A percentile compares a stretch with the other conserved stretches of the same genome.
Evolutionary conservation across 2,888 invertebrate genomes (phyloP).

Genomic region (Hypselothyrea guttata): DNA sequence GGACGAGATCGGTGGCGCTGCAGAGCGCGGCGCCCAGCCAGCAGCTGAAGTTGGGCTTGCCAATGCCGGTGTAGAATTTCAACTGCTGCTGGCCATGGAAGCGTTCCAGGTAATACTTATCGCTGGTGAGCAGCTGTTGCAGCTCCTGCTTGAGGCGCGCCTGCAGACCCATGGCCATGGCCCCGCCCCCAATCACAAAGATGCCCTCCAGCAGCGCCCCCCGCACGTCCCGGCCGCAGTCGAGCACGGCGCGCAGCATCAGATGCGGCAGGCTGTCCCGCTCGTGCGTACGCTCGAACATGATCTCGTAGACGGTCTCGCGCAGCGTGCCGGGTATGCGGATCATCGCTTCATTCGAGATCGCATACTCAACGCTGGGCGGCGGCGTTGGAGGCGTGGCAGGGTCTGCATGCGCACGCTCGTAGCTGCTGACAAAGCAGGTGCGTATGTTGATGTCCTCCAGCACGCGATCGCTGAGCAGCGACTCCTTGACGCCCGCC

Average conservation of each 20-base stretch:
- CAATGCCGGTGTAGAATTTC: conserved; percentile 91
- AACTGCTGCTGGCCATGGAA: conserved; percentile 84
- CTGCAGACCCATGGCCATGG: conserved; percentile 91
- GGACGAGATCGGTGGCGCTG: conserved; percentile 89
- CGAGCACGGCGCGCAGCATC: conserved; percentile 90
- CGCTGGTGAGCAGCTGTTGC: conserved; percentile 85
- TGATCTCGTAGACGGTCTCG: conserved; percentile 91
- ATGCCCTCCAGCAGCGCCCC: conserved; percentile 91
- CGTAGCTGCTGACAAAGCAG: conserved; percentile 92
- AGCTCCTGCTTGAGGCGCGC: conserved; percentile 91
- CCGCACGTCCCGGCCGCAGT: conserved; percentile 92
- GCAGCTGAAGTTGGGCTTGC: conserved; percentile 90
- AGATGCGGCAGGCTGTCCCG: conserved; percentile 91
- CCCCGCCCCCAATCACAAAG: conserved; percentile 93
- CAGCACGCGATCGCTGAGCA: conserved; percentile 84
- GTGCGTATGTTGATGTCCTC: conserved; percentile 93
- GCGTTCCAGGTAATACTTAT: conserved; percentile 85
- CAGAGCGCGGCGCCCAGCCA: conserved; percentile 94
- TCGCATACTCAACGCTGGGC: conserved; percentile 86
- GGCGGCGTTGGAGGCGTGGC: conserved; percentile 83
- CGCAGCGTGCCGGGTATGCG: conserved; percentile 87
- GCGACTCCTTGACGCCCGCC: conserved; percentile 80
- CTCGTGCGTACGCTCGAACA: conserved; percentile 93
- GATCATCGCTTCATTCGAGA: conserved; percentile 85
- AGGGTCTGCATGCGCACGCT: conserved; percentile 86